Percentiles rank a stretch among this genome's conserved stretches.
phyloP scores from a whole-genome alignment of 2,888 invertebrate species.

The Cheilosia vernalis region DNA sequence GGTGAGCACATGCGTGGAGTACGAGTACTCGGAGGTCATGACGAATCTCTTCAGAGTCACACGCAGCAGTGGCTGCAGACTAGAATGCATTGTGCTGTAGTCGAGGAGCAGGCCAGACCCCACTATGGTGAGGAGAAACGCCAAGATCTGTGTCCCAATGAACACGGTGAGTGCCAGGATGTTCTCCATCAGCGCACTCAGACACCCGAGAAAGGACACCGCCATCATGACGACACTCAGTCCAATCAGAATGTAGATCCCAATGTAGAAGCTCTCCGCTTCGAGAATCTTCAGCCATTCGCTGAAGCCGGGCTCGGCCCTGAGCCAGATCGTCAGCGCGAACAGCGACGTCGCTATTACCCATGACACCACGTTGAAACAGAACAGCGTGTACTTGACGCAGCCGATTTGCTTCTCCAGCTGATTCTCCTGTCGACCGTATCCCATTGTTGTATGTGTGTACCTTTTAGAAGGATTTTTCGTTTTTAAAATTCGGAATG shows the following conservation, averaged over 20 bases:
- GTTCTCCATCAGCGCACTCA: constrained; percentile 92
- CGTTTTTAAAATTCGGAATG: constrained; percentile 50
- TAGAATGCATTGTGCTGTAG: constrained; percentile 91
- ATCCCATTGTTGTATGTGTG: constrained; percentile 77
- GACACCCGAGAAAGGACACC: constrained; percentile 91
- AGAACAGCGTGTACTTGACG: constrained; percentile 92
- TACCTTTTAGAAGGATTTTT: constrained; percentile 56
- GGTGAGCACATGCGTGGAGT: constrained; percentile 87
- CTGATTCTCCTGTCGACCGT: constrained; percentile 82
- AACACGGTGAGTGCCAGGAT: constrained; percentile 88
- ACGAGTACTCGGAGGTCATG: constrained; percentile 89
- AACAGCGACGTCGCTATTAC: constrained; percentile 91
- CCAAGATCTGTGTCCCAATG: constrained; percentile 88
- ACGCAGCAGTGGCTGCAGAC: constrained; percentile 90
- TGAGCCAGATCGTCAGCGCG: constrained; percentile 91
- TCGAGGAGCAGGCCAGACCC: constrained; percentile 91
- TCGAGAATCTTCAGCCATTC: constrained; percentile 91
- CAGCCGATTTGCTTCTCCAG: constrained; percentile 91
- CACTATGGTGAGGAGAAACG: constrained; percentile 88
- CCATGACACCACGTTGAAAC: constrained; percentile 91
- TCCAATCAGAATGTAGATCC: constrained; percentile 91
- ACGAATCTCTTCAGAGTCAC: constrained; percentile 89
- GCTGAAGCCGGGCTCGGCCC: constrained; percentile 91
- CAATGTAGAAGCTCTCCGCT: constrained; percentile 91
- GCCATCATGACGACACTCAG: constrained; percentile 89